phyloP scores from a whole-genome alignment of 2,797 vertebrate species.

The Rhinichthys osculus region DNA sequence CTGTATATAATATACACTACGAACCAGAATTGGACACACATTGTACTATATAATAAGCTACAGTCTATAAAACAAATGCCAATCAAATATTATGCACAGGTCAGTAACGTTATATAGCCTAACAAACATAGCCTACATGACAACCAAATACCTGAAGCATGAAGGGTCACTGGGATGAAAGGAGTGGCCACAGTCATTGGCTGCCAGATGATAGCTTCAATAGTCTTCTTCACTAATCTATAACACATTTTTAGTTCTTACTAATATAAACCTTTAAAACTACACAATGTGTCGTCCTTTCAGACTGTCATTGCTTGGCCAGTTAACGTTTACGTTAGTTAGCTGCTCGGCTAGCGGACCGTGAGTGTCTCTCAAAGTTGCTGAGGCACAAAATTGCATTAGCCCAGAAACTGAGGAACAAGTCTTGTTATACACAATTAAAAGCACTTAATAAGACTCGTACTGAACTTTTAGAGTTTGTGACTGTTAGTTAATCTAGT shows the following conservation, averaged over 20 bases:
- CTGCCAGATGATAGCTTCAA: background rate
- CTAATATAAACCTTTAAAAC: background rate
- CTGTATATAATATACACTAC: background rate
- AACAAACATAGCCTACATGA: background rate
- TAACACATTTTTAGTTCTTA: background rate
- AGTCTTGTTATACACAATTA: background rate
- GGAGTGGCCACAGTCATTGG: background rate
- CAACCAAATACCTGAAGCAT: conserved; percentile 4
- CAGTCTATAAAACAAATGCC: background rate
- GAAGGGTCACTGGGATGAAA: background rate
- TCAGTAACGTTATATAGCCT: background rate
- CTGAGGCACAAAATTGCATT: background rate
- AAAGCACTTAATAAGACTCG: background rate
- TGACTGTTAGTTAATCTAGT: conserved; percentile 4
- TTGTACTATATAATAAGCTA: background rate
- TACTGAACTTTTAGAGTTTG: background rate
- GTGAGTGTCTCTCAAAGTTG: conserved; percentile 32
- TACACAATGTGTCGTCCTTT: background rate
- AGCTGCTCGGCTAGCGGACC: conserved; percentile 33
- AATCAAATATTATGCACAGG: background rate
- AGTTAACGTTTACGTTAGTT: background rate
- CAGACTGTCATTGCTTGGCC: conserved; percentile 11
- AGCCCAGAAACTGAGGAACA: background rate
- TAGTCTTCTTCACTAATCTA: background rate
- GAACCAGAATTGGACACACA: background rate